Conservation (phyloP, 1,140 invertebrate species). For the Hycleus cichorii region DNA sequence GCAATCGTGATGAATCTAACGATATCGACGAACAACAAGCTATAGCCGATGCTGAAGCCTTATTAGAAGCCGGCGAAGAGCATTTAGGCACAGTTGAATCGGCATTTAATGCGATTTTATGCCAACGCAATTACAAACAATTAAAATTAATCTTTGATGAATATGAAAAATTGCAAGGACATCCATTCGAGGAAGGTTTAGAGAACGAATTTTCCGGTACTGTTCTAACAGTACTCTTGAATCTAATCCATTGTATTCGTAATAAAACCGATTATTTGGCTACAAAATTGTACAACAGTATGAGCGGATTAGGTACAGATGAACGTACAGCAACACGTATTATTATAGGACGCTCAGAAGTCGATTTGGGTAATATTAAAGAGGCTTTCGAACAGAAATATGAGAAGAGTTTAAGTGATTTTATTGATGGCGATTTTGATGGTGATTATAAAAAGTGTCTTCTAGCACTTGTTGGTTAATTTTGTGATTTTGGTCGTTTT, state of each 20-base stretch:
- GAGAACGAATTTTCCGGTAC: constrained; percentile 56
- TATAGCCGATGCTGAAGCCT: constrained; percentile 59
- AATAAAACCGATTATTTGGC: constrained; percentile 28
- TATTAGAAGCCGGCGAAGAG: constrained; percentile 70
- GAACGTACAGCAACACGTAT: constrained; percentile 81
- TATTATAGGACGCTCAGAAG: constrained; percentile 78
- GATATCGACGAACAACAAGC: constrained; percentile 55
- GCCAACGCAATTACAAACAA: constrained; percentile 67
- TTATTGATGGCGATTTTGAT: constrained; percentile 58
- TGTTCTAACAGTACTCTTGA: constrained; percentile 42
- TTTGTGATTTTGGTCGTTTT: background rate
- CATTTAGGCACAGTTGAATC: constrained; percentile 81
- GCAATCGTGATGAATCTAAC: constrained; percentile 62
- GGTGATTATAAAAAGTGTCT: constrained; percentile 48
- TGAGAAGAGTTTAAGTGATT: constrained; percentile 69
- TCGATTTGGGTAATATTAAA: constrained; percentile 82
- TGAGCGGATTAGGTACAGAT: constrained; percentile 80
- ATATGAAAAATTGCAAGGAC: constrained; percentile 52
- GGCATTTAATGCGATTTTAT: constrained; percentile 74
- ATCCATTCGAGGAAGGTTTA: constrained; percentile 70
- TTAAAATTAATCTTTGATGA: constrained; percentile 55
- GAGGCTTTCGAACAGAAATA: constrained; percentile 71
- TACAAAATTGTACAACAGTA: constrained; percentile 61
- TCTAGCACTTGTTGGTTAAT: constrained; percentile 36
- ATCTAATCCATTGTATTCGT: constrained; percentile 42